Evolutionary conservation across 2,113 vertebrate genomes (phyloP).

Genomic region (Pedetes capensis): DNA sequence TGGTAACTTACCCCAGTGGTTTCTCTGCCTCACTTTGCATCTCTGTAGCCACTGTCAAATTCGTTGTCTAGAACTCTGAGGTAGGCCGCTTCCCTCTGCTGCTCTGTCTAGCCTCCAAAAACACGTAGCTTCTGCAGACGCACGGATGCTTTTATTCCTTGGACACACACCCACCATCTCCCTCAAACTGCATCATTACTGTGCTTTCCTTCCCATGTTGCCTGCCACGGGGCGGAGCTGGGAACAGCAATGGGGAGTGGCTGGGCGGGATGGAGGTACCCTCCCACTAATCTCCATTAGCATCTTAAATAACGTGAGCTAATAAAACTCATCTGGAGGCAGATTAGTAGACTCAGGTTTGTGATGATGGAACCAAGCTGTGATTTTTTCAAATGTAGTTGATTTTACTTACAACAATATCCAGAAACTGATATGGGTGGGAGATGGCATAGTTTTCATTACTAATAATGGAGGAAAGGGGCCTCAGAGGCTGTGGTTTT

Average conservation of each 20-base stretch:
- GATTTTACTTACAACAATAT: neutral
- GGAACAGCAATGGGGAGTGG: neutral
- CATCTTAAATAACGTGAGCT: neutral
- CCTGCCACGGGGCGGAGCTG: neutral
- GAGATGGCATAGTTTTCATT: neutral
- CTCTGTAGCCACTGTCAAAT: neutral
- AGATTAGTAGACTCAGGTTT: neutral
- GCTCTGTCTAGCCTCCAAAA: neutral
- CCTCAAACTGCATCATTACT: neutral
- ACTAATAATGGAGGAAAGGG: neutral
- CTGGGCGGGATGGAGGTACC: neutral
- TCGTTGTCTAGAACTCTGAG: neutral
- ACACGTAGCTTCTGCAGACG: neutral
- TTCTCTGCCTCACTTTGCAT: neutral
- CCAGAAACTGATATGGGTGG: neutral
- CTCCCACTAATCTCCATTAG: neutral
- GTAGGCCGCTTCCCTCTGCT: neutral
- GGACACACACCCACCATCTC: neutral
- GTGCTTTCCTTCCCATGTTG: neutral
- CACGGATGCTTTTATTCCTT: neutral
- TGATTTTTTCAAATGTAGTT: neutral
- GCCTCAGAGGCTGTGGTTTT: neutral
- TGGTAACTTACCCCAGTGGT: neutral
- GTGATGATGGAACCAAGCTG: neutral
- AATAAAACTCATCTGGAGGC: neutral